These are phyloP conservation scores for Lepus townsendii DNA, from an alignment of 2,797 vertebrate genomes.

Conservation along the genomic window DNA sequence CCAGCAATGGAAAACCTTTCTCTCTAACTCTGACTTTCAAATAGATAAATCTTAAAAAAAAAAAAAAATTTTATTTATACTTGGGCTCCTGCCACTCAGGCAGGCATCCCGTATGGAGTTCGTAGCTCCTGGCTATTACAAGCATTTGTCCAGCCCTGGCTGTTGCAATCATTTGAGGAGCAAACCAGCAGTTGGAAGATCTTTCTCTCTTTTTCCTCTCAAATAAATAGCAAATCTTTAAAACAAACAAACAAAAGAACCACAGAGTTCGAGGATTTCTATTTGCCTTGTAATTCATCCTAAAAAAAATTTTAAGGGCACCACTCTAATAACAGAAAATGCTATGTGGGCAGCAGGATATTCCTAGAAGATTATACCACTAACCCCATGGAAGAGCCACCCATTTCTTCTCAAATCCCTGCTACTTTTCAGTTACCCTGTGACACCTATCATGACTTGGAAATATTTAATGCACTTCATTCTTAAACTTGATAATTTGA, in stretches of 20 bases:
- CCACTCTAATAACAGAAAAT: background rate
- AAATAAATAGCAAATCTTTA: background rate
- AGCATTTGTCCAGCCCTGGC: too few species aligned
- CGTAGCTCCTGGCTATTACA: too few species aligned
- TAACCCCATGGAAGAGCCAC: background rate
- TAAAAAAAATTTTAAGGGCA: constrained; percentile 14
- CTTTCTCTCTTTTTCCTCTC: too few species aligned
- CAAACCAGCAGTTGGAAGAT: too few species aligned
- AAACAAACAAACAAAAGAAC: constrained; percentile 29
- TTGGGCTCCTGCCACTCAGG: too few species aligned
- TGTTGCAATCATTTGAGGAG: too few species aligned
- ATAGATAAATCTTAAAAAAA: too few species aligned
- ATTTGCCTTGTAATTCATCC: background rate
- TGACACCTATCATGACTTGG: background rate
- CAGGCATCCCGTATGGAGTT: too few species aligned
- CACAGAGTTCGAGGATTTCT: background rate
- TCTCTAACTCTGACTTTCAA: too few species aligned
- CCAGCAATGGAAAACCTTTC: too few species aligned
- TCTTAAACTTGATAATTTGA: background rate
- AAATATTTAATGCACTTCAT: background rate
- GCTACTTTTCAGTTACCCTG: background rate
- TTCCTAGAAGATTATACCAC: background rate
- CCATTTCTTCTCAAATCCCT: background rate
- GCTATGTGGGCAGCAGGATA: background rate
- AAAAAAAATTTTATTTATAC: too few species aligned